These are phyloP conservation scores for Craterocephalus amniculus DNA, from an alignment of 2,797 vertebrate species.

Conservation along the genomic window DNA sequence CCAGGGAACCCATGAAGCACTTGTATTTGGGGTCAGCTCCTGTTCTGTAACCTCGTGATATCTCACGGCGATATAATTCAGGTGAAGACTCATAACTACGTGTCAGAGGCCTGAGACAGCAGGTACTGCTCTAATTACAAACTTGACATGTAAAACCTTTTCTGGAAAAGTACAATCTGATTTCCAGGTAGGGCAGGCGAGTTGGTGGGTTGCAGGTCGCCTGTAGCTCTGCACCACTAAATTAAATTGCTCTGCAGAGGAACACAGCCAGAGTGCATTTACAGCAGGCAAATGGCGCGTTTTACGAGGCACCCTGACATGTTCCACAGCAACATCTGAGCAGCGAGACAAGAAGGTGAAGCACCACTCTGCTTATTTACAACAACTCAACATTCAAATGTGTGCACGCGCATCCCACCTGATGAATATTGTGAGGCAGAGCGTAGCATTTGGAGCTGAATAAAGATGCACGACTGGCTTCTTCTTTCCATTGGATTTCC, in stretches of 20 bases:
- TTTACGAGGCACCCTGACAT: constrained; percentile 29
- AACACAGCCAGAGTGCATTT: constrained; percentile 15
- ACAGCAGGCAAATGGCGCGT: constrained; percentile 5
- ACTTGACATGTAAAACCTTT: neutral
- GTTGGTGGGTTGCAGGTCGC: neutral
- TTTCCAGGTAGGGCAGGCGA: constrained; percentile 2
- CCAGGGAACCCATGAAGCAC: too few relatives aligned
- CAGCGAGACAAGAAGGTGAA: constrained; percentile 2
- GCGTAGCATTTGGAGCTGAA: neutral
- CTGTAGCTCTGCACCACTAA: neutral
- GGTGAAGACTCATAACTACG: neutral
- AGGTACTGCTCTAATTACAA: neutral
- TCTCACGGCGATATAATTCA: too few relatives aligned
- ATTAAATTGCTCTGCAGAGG: constrained; percentile 43
- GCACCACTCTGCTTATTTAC: neutral
- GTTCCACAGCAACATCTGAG: constrained; percentile 12
- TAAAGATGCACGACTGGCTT: neutral
- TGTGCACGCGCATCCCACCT: neutral
- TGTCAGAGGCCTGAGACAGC: too few relatives aligned
- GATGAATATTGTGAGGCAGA: neutral
- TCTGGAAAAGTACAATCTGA: neutral
- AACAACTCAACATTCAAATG: neutral
- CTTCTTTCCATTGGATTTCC: constrained; percentile 1
- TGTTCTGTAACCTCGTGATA: too few relatives aligned
- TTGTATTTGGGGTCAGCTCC: too few relatives aligned